phyloP scores from a whole-genome alignment of 1,140 invertebrate species.

The Homalodisca vitripennis region DNA sequence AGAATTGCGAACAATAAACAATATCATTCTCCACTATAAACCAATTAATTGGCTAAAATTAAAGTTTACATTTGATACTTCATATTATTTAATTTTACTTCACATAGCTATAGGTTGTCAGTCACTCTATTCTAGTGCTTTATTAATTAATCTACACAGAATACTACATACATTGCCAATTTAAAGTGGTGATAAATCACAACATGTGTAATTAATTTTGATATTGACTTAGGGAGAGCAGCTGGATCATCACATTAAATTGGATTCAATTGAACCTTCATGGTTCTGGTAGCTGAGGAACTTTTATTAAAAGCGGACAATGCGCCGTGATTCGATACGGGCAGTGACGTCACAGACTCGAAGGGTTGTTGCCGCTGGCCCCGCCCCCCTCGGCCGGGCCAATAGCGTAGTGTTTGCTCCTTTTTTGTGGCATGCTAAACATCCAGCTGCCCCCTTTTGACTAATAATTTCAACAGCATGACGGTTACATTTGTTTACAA shows the following conservation, averaged over 20 bases:
- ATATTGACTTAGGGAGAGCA: background rate
- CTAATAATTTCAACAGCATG: constrained; percentile 16
- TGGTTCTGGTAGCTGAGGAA: constrained; percentile 6
- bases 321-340: background rate
- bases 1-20: too few species aligned
- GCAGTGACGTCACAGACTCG: background rate
- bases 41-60: too few species aligned
- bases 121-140: too few species aligned
- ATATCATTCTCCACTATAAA: too few species aligned
- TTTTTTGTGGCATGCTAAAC: background rate
- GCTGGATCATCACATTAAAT: constrained; percentile 19
- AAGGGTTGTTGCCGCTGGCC: background rate
- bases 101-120: too few species aligned
- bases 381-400: background rate
- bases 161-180: too few species aligned
- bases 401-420: background rate
- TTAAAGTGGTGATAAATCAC: too few species aligned
- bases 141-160: too few species aligned
- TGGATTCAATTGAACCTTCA: constrained; percentile 26
- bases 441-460: constrained; percentile 9
- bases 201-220: background rate
- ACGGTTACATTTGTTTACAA: constrained; percentile 27
- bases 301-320: background rate
- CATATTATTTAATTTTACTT: too few species aligned
- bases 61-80: too few species aligned